Evolutionary conservation across 2,888 invertebrate species (phyloP), one percentile per base, ranked within the genome.

Genomic region (Cabera pusaria): DNA sequence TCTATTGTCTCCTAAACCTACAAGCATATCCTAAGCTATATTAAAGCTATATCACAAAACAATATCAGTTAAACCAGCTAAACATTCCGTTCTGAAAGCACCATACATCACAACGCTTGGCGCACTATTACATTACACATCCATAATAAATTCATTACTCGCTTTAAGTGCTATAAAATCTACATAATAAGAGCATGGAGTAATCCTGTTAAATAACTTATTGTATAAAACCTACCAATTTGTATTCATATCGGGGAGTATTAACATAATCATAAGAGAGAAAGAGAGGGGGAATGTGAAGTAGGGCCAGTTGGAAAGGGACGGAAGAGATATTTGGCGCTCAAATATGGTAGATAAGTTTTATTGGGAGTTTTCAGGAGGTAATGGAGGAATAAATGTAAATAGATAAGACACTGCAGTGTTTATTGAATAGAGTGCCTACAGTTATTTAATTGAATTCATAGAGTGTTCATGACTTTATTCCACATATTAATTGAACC

Each of bases 211-310:
- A 76, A 79, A 82, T 79, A 82, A 75, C 73, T 85, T 83, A 72
- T 75, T 74, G 79, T 77, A 84, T 80, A 83, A 83, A 82, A 85
- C 70, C 65, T 66, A 72, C 82, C 81, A 76, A 84, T 85, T 85
- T 76, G 73, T 86, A 86, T 85, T 82, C 85, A 69, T 64, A 58
- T 59, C 64, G 53, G 60, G 43, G 64, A 48, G 52, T 58, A 82
- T 83, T 82, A 81, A 76, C 77, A 82, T 83, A 82, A 79, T 79
- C 76, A 72, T 61, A 55, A 48, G 34, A 14, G 33, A 21, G 55
- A 70, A 28, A 40, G 63, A 41, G 70, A 69, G 9, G 41, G 49
- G 16, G 34, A 14, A 59, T 53, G 34, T 31, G 40, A 27, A 29
- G 24, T 24, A 25, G 29, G 16, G 7, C 25, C 3, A 3, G 59